Evolutionary conservation across 2,113 vertebrate species (phyloP), one percentile per base, ranked within the genome.

Genomic region (Lontra canadensis): DNA sequence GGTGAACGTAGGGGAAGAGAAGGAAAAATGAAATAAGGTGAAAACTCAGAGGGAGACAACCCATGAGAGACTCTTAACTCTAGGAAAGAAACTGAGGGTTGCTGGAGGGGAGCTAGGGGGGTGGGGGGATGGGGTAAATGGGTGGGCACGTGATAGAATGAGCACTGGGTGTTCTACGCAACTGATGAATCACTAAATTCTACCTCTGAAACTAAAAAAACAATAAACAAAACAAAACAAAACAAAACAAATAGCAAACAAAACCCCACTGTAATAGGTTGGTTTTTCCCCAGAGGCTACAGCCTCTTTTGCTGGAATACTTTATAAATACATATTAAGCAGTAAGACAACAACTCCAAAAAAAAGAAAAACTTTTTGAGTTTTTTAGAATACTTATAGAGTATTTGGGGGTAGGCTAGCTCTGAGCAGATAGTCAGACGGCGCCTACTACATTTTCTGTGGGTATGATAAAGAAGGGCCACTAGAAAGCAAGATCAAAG

Each of bases 271-370:
- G 98, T 59, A 98, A 97, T 97, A 98, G 98, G 98, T 96, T 96
- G 95, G 76, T 88, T 89, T 88, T 98, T 97, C 95, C 92, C 97
- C 97, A 98, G 98, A 99, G 98, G 98, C 98, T 98, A 98, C 98
- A 98, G 98, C 98, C 98, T 98, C 98, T 99, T 98, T 98, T 98
- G 99, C 99, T 99, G 98, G 98, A 99, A 99, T 98, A 99, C 98
- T 98, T 99, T 98, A 98, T 99, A 99, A 99, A 99, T 98, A 99
- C 98, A 96, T 98, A 98, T 98, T 98, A 99, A 98, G 99, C 99
- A 98, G 98, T 99, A 99, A 99, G 98, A 99, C 99, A 99, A 98
- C 98, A 99, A 99, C 98, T 99, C 98, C 98, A n/a, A 63, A 63
- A 25, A 63, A 63, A 67, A 34, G 2, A 67, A n/a, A 17, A 17